These are phyloP conservation scores for Prosapia bicincta DNA, from an alignment of 2,888 invertebrate genomes.

Conservation along the genomic window DNA sequence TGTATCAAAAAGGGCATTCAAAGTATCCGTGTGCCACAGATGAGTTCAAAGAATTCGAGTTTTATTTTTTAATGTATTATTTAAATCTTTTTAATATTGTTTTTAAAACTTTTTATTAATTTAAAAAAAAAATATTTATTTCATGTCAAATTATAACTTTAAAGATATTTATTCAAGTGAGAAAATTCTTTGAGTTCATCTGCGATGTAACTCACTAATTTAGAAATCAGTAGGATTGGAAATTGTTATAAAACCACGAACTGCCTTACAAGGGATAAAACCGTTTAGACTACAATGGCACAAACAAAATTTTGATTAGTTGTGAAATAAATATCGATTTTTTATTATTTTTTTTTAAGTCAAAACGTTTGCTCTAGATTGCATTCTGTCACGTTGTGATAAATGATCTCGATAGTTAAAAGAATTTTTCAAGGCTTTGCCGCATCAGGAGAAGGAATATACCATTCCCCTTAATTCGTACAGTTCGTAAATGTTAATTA, in stretches of 20 bases:
- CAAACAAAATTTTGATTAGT: neutral
- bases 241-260: neutral
- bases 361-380: neutral
- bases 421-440: neutral
- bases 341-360: neutral
- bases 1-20: neutral
- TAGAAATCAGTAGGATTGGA: neutral
- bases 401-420: neutral
- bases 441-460: neutral
- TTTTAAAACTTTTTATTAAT: too few relatives aligned
- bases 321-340: neutral
- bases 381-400: neutral
- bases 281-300: neutral
- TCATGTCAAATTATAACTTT: too few relatives aligned
- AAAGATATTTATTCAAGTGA: too few relatives aligned
- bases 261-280: neutral
- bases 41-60: neutral
- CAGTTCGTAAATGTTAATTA: neutral
- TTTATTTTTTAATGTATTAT: too few relatives aligned
- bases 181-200: conserved; percentile 2
- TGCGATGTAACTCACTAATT: neutral
- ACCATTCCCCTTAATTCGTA: neutral
- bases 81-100: too few relatives aligned
- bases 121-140: too few relatives aligned
- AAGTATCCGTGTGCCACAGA: neutral